phyloP scores from a whole-genome alignment of 2,888 invertebrate genomes.

The Tipula vernalis region DNA sequence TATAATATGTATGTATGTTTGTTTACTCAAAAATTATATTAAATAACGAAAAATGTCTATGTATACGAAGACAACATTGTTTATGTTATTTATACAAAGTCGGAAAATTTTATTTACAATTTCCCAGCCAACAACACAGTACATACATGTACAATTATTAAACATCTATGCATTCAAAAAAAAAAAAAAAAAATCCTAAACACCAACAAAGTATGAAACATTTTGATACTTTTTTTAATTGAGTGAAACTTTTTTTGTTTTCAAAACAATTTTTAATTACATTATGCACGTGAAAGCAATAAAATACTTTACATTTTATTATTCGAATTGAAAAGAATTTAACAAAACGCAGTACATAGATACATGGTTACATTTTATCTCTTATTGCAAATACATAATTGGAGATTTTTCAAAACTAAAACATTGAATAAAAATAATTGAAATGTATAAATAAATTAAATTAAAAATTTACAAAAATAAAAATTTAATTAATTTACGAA shows the following conservation, averaged over 20 bases:
- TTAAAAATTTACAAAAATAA: too few species aligned
- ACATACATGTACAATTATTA: neutral
- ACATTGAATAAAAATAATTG: too few species aligned
- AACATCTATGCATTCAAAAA: too few species aligned
- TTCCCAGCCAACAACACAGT: neutral
- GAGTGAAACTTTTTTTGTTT: neutral
- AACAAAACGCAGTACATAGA: too few species aligned
- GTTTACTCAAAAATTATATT: neutral
- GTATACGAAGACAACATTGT: neutral
- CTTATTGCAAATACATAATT: too few species aligned
- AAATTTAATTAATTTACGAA: too few species aligned
- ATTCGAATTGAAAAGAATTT: too few species aligned
- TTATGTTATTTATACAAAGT: neutral
- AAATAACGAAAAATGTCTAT: neutral
- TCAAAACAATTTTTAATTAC: neutral
- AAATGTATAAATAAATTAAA: too few species aligned
- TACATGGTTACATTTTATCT: too few species aligned
- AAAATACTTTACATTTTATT: neutral
- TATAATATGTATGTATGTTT: neutral
- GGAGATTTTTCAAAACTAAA: too few species aligned
- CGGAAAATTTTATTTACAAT: neutral
- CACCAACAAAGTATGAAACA: neutral
- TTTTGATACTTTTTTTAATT: neutral
- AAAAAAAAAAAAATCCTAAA: neutral
- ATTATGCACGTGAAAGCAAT: neutral